Evolutionary conservation across 92 coral and sea anemone species (phyloP), one percentile per base, ranked within the genome.

Genomic region (Phenganax subtilis): DNA sequence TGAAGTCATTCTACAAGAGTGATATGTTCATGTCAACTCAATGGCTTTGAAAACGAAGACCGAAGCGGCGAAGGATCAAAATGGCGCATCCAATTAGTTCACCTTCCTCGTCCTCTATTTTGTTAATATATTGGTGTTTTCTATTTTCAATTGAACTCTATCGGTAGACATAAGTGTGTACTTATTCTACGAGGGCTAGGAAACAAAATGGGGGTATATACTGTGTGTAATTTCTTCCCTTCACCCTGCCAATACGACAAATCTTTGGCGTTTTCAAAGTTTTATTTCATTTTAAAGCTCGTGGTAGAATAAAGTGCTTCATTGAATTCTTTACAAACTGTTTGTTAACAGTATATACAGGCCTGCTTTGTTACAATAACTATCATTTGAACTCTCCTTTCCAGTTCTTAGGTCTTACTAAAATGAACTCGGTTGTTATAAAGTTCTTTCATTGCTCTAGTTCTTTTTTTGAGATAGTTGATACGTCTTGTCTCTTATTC

Each of bases 241-340:
- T 30, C 15, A 7, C 16, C 29, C 56, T 31, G 55, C 55, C 16
- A 58, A 54, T 31, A 54, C 37, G 27, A 16, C 67, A 54, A 25
- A 10, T 8, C 20, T 62, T 17, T n/a, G 9, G 8, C 64, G 83
- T 56, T 79, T 79, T 51, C 83, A 79, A 79, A 79, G 74, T 79
- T 79, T 79, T 79, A 79, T 79, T 79, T 79, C 74, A 17, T 79
- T 79, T 29, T 79, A 37, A 77, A 79, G 83, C 73, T 79, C 83
- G 63, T 51, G 73, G 53, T 62, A 79, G 64, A 16, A 79, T 64
- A 25, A 28, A 47, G 57, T 78, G 82, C 82, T 78, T 78, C 60
- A 61, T 17, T 79, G 60, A 63, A 15, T 65, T 73, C 17, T 54
- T 30, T 51, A 60, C 51, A 79, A 79, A 67, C 44, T 51, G 83